phyloP scores from a whole-genome alignment of 1,140 invertebrate genomes.

The Trichonephila inaurata region DNA sequence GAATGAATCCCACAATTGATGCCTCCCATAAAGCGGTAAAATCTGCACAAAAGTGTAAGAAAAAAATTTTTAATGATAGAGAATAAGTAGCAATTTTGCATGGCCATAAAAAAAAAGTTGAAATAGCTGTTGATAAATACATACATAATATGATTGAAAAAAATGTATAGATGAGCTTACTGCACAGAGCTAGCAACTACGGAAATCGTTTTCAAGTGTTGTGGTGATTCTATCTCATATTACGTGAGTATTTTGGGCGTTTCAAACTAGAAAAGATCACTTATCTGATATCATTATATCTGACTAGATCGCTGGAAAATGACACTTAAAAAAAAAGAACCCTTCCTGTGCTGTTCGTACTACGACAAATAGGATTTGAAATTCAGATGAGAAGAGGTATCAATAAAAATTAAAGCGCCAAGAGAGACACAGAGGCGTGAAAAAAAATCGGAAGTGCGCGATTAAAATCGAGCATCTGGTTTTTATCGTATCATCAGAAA shows the following conservation, averaged over 20 bases:
- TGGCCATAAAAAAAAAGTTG: too few species aligned
- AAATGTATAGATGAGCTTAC: too few species aligned
- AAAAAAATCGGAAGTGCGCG: conserved; percentile 45
- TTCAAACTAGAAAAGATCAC: conserved; percentile 8
- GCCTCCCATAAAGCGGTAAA: too few species aligned
- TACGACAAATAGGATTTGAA: conserved; percentile 46
- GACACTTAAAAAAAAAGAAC: neutral
- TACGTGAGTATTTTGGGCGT: conserved; percentile 38
- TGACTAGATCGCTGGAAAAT: neutral
- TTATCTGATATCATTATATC: conserved; percentile 23
- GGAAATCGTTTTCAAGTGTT: neutral
- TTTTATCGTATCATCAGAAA: conserved; percentile 38
- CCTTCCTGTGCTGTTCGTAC: conserved; percentile 10
- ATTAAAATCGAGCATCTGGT: conserved; percentile 49
- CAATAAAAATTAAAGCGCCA: conserved; percentile 28
- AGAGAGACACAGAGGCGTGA: conserved; percentile 19
- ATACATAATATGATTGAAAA: too few species aligned
- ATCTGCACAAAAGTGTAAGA: too few species aligned
- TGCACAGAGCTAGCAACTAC: neutral
- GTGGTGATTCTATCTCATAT: neutral
- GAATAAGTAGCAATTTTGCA: too few species aligned
- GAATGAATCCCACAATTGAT: too few species aligned
- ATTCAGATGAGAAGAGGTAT: conserved; percentile 2
- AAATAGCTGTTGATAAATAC: too few species aligned
- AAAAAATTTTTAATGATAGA: too few species aligned